Evolutionary conservation across 2,797 vertebrate genomes (phyloP).

Genomic region (Cyprinella venusta): DNA sequence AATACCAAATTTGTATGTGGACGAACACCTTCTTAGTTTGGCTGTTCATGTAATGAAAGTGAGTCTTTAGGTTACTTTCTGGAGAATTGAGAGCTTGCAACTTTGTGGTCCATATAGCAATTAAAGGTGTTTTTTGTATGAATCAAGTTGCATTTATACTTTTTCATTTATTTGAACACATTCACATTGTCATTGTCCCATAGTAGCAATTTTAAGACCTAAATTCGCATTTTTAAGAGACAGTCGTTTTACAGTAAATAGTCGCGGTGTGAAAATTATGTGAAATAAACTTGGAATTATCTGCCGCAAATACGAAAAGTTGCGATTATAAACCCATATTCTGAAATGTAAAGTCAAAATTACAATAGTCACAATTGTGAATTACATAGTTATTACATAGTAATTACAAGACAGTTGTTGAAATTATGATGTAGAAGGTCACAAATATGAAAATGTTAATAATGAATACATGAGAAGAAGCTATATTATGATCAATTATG

Average conservation of each 20-base stretch:
- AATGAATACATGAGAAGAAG: neutral
- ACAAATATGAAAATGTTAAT: neutral
- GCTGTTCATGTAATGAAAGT: neutral
- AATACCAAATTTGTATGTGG: no score
- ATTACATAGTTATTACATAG: neutral
- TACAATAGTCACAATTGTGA: neutral
- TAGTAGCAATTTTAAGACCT: neutral
- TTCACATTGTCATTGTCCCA: neutral
- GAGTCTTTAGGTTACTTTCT: neutral
- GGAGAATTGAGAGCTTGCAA: neutral
- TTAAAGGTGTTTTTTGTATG: neutral
- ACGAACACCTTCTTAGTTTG: neutral
- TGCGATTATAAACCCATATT: neutral
- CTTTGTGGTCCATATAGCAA: neutral
- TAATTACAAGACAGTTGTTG: neutral
- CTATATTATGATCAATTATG: neutral
- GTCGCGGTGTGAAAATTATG: neutral
- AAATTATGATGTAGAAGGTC: neutral
- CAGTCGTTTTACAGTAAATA: neutral
- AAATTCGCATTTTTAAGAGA: neutral
- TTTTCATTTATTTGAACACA: neutral
- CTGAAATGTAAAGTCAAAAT: neutral
- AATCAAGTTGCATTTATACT: neutral
- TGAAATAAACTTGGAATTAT: neutral
- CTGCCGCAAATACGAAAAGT: neutral